A percentile compares a stretch with the other conserved stretches of the same genome.
These are phyloP conservation scores for Leptopterna dolabrata DNA, from an alignment of 2,888 invertebrate species.

Conservation along the genomic window DNA sequence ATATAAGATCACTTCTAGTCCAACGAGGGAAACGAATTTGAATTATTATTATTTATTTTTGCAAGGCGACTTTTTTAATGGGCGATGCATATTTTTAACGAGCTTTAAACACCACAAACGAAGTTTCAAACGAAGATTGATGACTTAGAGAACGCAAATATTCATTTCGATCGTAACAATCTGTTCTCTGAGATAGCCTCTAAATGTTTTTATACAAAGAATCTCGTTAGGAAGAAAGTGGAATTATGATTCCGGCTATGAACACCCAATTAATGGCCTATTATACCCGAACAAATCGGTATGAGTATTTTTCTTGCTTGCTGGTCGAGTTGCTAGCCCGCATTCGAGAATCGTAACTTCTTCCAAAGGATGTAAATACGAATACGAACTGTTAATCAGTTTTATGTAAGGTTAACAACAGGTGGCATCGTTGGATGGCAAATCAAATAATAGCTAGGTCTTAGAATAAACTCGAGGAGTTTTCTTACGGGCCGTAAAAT, in stretches of 20 bases:
- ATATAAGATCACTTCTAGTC: not conserved
- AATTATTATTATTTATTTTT: too few species aligned
- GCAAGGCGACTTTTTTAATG: too few species aligned
- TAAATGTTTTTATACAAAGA: not conserved
- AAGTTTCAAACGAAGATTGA: not conserved
- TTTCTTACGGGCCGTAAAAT: too few species aligned
- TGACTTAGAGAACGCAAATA: not conserved
- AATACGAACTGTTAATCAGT: too few species aligned
- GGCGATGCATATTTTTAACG: not conserved
- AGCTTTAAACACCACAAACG: not conserved
- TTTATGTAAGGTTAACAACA: too few species aligned
- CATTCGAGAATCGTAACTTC: too few species aligned
- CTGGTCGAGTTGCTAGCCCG: too few species aligned
- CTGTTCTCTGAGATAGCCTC: not conserved
- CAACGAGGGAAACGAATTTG: not conserved
- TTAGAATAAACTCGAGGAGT: too few species aligned
- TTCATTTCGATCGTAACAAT: not conserved
- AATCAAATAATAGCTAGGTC: too few species aligned
- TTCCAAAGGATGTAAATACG: too few species aligned
- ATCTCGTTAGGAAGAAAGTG: not conserved
- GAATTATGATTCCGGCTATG: not conserved
- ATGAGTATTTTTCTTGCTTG: not conserved
- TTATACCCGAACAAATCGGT: not conserved
- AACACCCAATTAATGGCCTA: not conserved
- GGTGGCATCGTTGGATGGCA: too few species aligned